phyloP scores from a whole-genome alignment of 35 echinoderm and acorn worm genomes.

The Acanthaster planci region DNA sequence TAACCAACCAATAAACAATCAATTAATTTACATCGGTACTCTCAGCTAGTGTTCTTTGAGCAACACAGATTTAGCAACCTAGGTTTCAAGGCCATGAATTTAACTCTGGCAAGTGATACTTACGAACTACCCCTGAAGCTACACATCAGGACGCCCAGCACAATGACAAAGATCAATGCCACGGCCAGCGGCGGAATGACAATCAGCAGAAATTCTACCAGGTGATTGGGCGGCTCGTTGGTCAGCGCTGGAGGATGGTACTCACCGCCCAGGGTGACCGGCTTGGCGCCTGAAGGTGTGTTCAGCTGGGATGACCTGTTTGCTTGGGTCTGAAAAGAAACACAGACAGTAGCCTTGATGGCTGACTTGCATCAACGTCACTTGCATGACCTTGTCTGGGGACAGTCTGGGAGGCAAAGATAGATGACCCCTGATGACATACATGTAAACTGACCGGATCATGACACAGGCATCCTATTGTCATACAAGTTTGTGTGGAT shows the following conservation, averaged over 20 bases:
- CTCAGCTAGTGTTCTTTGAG: too few relatives aligned
- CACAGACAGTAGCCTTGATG: too few relatives aligned
- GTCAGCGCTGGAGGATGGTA: conserved; percentile 36
- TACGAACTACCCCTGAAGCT: conserved; percentile 20
- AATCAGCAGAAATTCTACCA: conserved; percentile 36
- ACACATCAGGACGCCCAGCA: conserved; percentile 47
- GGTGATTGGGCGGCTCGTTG: conserved; percentile 17
- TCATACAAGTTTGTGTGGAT: too few relatives aligned
- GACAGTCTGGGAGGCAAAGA: too few relatives aligned
- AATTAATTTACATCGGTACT: too few relatives aligned
- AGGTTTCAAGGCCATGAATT: too few relatives aligned
- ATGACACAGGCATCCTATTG: too few relatives aligned
- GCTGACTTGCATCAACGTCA: too few relatives aligned
- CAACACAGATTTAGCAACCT: background rate
- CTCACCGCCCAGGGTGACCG: conserved; percentile 37
- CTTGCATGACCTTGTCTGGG: too few relatives aligned
- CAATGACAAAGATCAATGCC: conserved; percentile 27
- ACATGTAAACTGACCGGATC: too few relatives aligned
- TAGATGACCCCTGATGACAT: too few relatives aligned
- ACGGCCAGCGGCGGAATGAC: conserved; percentile 29
- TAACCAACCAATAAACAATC: too few relatives aligned
- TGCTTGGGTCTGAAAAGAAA: background rate
- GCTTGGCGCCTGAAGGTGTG: background rate
- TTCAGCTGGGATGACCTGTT: background rate
- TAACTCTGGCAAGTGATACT: background rate